Base-by-base conservation (phyloP, 2,113 vertebrate genomes). In the Mionectes macconnelli region DNA sequence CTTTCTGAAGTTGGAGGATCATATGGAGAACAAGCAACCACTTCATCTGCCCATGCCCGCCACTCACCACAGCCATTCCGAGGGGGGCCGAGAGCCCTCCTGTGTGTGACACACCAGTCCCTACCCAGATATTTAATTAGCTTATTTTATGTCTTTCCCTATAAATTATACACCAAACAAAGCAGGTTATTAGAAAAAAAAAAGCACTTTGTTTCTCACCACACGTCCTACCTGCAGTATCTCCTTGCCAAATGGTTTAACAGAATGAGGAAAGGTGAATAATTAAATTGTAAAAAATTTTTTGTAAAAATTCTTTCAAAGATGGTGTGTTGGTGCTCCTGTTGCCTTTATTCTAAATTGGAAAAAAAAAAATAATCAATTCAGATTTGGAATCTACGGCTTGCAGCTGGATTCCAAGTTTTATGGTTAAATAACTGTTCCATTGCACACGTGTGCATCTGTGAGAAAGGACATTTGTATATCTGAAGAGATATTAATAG, bases 401-500 rank as follows among this genome's bases (percentile, higher is more conserved):
- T 50, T 80, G 39, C n/a, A 37, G 78, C 96, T 96, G 93, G 73
- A 91, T 74, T 93, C 62, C 68, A 76, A 78, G n/a, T 85, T 97
- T 86, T 66, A 79, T 14, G 60, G 84, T 66, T 52, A 83, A 85
- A 40, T 53, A 81, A 78, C 55, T 84, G 57, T 81, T 89, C 50
- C 47, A 60, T 39, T 89, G 72, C 33, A 90, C 64, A 70, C 4
- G 7, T 52, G 39, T 56, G 28, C 57, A 67, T 81, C 68, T 64
- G 21, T 44, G 80, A 59, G 84, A 91, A 81, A 81, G 24, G 68
- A 28, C 25, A 62, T 45, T 81, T 78, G 42, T 90, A 2, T 45
- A 92, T 80, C 64, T 59, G 52, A 78, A 75, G 47, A 75, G 47
- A 75, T 72, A 83, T 66, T 52, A 90, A 40, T 9, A 72, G 44